Base-by-base conservation (phyloP, 2,113 vertebrate species). In the Cephalopholis sonnerati region DNA sequence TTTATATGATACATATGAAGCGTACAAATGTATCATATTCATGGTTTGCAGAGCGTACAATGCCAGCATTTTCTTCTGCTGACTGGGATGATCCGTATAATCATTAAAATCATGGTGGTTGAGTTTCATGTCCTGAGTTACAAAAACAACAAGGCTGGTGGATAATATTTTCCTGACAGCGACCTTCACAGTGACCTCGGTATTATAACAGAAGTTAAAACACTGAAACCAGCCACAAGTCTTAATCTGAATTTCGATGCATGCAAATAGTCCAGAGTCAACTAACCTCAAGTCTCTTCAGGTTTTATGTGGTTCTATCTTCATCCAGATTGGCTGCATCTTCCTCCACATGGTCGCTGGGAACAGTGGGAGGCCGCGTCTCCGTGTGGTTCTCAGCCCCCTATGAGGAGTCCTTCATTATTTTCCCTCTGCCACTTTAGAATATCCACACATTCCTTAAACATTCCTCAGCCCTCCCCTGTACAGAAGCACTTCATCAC, bases 351-450 rank as follows among this genome's bases (percentile, higher is more conserved):
- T 70, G 62, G 76, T 71, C 82, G 77, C 68, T 24, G 74, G 82
- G 75, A 83, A 76, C 84, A 84, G 88, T 71, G 73, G 89, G 90
- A 84, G 82, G 72, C 79, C 87, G 22, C 24, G 15, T 86, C 82
- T 84, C 70, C 46, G 75, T 70, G 81, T 68, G 84, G 81, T 94
- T 92, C 91, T 90, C 90, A 91, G 82, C 87, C 91, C 90, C 89
- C 91, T 87, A 41, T 79, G 82, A 91, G 58, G 89, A 87, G 77
- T 74, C 65, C 71, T 74, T 87, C 86, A 92, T 95, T 93, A 92
- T 91, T 93, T 93, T 90, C 83, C 88, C 85, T 72, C 75, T 82
- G 84, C 59, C 81, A 85, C 90, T 89, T 89, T 18, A 79, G 72
- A 81, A 84, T 84, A 87, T 87, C 79, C 72, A 66, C 86, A 88